phyloP scores from a whole-genome alignment of 2,113 vertebrate genomes.

The Ammodytes marinus region DNA sequence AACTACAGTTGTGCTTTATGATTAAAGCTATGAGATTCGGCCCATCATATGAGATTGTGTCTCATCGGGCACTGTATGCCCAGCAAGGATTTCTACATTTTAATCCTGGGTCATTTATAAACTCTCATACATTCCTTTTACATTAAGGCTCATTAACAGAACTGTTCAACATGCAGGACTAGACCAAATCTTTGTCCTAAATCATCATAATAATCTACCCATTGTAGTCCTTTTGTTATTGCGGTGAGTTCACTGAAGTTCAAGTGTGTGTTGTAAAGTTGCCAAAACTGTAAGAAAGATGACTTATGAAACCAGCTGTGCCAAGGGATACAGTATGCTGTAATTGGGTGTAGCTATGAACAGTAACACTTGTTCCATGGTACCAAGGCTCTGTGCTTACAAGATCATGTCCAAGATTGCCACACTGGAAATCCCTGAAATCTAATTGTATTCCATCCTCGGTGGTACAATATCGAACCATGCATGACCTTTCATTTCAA shows the following conservation, averaged over 20 bases:
- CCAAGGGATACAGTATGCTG: constrained; percentile 24
- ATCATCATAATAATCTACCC: constrained; percentile 29
- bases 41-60: constrained; percentile 4
- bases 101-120: too few relatives aligned
- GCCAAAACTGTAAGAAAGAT: constrained; percentile 33
- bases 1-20: constrained; percentile 8
- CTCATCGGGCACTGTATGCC: constrained; percentile 50
- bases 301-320: constrained; percentile 43
- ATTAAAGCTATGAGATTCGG: constrained; percentile 5
- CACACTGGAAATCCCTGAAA: constrained; percentile 26
- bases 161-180: not conserved
- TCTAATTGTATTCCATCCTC: constrained; percentile 28
- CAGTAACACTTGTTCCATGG: constrained; percentile 23
- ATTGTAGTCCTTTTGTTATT: constrained; percentile 39
- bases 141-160: constrained; percentile 52
- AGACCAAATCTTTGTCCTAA: constrained; percentile 36
- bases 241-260: constrained; percentile 35
- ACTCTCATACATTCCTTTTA: constrained; percentile 16
- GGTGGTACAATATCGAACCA: constrained; percentile 43
- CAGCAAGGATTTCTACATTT: constrained; percentile 3
- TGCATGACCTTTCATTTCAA: constrained; percentile 59
- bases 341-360: constrained; percentile 31
- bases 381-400: constrained; percentile 11
- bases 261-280: constrained; percentile 42
- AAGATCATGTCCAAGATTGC: constrained; percentile 36